These are phyloP conservation scores for Helostoma temminkii DNA, from an alignment of 2,797 vertebrate genomes.

Conservation along the genomic window DNA sequence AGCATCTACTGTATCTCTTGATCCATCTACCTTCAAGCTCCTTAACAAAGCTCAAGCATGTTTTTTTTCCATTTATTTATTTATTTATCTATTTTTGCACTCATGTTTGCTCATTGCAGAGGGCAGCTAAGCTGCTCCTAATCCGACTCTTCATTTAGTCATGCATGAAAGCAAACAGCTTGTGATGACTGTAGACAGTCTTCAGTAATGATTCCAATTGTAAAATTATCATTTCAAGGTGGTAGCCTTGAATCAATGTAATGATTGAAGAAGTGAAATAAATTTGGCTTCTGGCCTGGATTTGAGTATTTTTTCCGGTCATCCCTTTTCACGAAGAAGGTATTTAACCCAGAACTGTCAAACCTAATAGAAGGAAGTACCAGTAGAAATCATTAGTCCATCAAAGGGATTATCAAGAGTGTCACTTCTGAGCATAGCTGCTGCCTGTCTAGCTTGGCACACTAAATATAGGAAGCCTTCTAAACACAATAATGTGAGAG, in stretches of 20 bases:
- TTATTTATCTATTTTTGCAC: not conserved
- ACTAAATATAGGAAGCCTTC: constrained; percentile 34
- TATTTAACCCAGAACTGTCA: constrained; percentile 67
- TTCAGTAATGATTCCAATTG: not conserved
- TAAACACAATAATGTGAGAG: constrained; percentile 29
- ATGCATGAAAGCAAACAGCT: constrained; percentile 4
- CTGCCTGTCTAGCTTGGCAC: constrained; percentile 46
- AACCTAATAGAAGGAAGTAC: constrained; percentile 24
- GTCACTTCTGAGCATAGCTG: constrained; percentile 50
- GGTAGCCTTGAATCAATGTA: too few relatives aligned
- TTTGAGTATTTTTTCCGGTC: constrained; percentile 14
- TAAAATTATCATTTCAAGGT: not conserved
- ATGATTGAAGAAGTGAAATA: constrained; percentile 10
- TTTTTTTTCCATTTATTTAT: not conserved
- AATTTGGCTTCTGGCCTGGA: not conserved
- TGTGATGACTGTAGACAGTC: not conserved
- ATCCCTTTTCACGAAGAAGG: constrained; percentile 31
- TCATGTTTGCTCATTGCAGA: not conserved
- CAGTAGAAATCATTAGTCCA: constrained; percentile 54
- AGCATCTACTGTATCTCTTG: not conserved
- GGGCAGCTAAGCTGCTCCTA: not conserved
- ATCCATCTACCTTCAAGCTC: not conserved
- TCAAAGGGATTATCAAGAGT: constrained; percentile 48
- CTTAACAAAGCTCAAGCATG: not conserved
- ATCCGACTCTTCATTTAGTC: not conserved